Evolutionary conservation across 1,140 invertebrate genomes (phyloP).

Genomic region (Drosophila novamexicana): DNA sequence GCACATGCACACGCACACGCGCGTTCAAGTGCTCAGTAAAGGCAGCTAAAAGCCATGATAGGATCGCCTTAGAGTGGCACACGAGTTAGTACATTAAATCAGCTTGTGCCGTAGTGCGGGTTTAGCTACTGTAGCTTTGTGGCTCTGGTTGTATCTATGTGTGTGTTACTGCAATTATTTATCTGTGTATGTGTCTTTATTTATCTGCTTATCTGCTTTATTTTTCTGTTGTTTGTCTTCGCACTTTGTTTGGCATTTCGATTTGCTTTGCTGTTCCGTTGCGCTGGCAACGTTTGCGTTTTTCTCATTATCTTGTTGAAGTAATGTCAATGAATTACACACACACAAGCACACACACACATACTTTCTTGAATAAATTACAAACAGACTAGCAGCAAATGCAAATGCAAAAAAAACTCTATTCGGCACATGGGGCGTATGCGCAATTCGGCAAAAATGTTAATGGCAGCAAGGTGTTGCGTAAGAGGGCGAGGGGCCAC

Average conservation of each 20-base stretch:
- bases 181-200: background rate
- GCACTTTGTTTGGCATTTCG: conserved; percentile 40
- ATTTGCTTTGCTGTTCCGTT: conserved; percentile 32
- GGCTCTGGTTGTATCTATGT: background rate
- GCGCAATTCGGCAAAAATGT: conserved; percentile 62
- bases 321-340: conserved; percentile 53
- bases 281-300: conserved; percentile 43
- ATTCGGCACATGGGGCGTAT: conserved; percentile 56
- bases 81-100: conserved; percentile 67
- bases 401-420: background rate
- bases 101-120: conserved; percentile 23
- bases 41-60: conserved; percentile 65
- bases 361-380: conserved; percentile 68
- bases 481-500: background rate
- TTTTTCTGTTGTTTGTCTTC: background rate
- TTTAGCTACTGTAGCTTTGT: background rate
- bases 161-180: conserved; percentile 12
- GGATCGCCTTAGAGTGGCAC: conserved; percentile 44
- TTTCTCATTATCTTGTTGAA: conserved; percentile 69
- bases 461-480: conserved; percentile 50
- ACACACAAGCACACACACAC: conserved; percentile 1
- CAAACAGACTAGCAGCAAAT: conserved; percentile 47
- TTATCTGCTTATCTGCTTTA: conserved; percentile 16
- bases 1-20: background rate
- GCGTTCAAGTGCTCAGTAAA: conserved; percentile 37